Evolutionary conservation across 2,113 vertebrate genomes (phyloP).

Genomic region (Cyprinus carpio): DNA sequence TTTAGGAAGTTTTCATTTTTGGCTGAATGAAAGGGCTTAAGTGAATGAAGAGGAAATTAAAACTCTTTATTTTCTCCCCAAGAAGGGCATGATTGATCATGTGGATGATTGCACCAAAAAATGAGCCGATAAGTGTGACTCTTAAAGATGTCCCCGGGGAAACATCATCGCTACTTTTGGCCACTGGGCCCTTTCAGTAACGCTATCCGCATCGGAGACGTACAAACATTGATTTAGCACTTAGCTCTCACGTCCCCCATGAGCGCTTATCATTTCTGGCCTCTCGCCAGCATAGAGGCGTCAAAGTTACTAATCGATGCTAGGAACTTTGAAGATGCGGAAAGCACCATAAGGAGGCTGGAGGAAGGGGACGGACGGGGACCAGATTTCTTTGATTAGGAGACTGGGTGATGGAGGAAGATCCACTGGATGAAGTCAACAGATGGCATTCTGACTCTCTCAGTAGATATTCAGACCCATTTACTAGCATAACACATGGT

Average conservation of each 20-base stretch:
- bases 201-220: constrained; percentile 74
- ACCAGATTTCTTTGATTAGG: constrained; percentile 29
- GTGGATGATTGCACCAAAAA: constrained; percentile 64
- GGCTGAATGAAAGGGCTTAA: constrained; percentile 3
- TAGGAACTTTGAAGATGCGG: constrained; percentile 65
- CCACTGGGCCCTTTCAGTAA: constrained; percentile 72
- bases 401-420: neutral
- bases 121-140: constrained; percentile 62
- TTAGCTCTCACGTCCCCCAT: constrained; percentile 77
- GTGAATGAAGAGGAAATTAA: constrained; percentile 39
- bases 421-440: constrained; percentile 48
- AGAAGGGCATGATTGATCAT: constrained; percentile 66
- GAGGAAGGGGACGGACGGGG: constrained; percentile 44
- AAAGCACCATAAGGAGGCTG: constrained; percentile 55
- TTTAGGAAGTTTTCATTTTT: neutral
- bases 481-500: neutral
- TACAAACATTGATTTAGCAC: constrained; percentile 79
- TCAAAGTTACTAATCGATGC: constrained; percentile 77
- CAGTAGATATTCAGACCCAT: neutral
- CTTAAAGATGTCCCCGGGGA: constrained; percentile 74
- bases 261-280: constrained; percentile 77
- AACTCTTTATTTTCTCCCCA: constrained; percentile 36
- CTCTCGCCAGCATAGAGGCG: constrained; percentile 63
- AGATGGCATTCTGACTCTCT: constrained; percentile 52
- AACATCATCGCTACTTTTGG: constrained; percentile 72